Evolutionary conservation across 1,140 invertebrate genomes (phyloP).

Genomic region (Sarcophaga peregrina): DNA sequence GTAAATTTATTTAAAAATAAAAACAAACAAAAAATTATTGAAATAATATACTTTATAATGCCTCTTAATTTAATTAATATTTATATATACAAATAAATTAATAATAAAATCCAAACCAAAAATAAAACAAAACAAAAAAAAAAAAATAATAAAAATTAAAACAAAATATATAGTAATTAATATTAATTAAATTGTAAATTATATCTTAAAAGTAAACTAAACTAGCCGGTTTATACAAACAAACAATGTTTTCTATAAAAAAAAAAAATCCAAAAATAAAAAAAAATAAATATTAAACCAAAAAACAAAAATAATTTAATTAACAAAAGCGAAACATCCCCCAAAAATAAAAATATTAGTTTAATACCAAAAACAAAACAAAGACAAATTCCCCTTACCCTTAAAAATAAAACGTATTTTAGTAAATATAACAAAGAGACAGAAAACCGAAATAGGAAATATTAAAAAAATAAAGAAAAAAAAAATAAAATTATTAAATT

Average conservation of each 20-base stretch:
- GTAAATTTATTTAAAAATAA: conserved; percentile 44
- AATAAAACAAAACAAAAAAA: too few species aligned
- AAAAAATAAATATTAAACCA: conserved; percentile 31
- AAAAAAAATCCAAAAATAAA: conserved; percentile 34
- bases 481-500: conserved; percentile 43
- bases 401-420: conserved; percentile 30
- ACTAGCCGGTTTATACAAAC: conserved; percentile 46
- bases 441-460: conserved; percentile 25
- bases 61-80: conserved; percentile 44
- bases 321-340: conserved; percentile 40
- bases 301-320: conserved; percentile 34
- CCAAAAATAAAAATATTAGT: conserved; percentile 34
- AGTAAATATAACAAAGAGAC: conserved; percentile 17
- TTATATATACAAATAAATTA: conserved; percentile 24
- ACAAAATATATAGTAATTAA: conserved; percentile 4
- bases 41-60: conserved; percentile 43
- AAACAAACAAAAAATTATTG: conserved; percentile 32
- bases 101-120: too few species aligned
- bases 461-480: conserved; percentile 42
- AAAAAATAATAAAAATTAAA: too few species aligned
- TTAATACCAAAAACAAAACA: conserved; percentile 16
- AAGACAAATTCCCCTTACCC: too few species aligned
- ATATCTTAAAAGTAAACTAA: conserved; percentile 43
- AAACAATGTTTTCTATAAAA: conserved; percentile 34
- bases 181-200: conserved; percentile 35